These are phyloP conservation scores for Heliconius nattereri DNA, from an alignment of 1,140 invertebrate species.

Conservation along the genomic window DNA sequence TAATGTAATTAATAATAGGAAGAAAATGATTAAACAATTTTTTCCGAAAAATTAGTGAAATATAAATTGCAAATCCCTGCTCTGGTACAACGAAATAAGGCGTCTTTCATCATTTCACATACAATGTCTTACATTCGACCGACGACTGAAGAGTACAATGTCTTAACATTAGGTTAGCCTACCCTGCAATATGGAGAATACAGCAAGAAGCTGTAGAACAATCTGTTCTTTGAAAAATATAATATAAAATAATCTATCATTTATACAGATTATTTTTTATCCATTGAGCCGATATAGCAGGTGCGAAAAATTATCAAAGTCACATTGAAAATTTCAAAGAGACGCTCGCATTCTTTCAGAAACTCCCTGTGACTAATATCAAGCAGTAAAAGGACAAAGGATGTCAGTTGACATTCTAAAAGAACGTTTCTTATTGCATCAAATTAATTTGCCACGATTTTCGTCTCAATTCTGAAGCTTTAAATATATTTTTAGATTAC, in stretches of 20 bases:
- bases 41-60: no score
- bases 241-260: neutral
- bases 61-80: no score
- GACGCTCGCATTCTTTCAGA: neutral
- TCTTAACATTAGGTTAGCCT: no score
- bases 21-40: no score
- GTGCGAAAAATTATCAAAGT: conserved; percentile 11
- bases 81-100: no score
- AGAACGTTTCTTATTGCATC: conserved; percentile 12
- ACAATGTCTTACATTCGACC: no score
- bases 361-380: conserved; percentile 1
- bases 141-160: no score
- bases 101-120: no score
- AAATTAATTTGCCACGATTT: conserved; percentile 11
- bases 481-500: conserved; percentile 10
- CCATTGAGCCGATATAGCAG: neutral
- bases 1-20: neutral
- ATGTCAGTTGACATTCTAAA: neutral
- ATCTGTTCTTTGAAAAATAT: neutral
- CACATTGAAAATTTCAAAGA: neutral
- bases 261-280: neutral
- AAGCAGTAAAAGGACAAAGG: conserved; percentile 10
- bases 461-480: neutral
- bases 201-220: neutral
- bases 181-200: no score